Evolutionary conservation across 2,888 invertebrate species (phyloP).

Genomic region (Phragmatobia fuliginosa): DNA sequence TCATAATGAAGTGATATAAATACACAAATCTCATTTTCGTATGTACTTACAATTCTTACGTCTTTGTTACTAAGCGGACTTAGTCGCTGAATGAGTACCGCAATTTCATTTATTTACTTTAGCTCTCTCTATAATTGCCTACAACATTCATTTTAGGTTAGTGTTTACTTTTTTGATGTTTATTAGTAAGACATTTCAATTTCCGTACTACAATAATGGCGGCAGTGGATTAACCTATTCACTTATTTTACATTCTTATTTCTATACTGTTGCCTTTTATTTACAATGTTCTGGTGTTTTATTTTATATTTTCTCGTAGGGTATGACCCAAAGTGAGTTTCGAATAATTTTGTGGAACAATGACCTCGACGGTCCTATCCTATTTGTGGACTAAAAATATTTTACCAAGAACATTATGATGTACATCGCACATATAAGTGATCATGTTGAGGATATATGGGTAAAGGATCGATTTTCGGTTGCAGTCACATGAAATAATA

Average conservation of each 20-base stretch:
- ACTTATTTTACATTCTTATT: constrained; percentile 70
- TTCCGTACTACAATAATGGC: constrained; percentile 86
- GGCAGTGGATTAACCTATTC: constrained; percentile 86
- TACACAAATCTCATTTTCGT: constrained; percentile 80
- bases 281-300: constrained; percentile 66
- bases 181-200: constrained; percentile 81
- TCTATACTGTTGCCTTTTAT: constrained; percentile 50
- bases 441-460: constrained; percentile 72
- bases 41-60: constrained; percentile 72
- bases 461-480: constrained; percentile 81
- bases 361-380: constrained; percentile 82
- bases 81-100: constrained; percentile 42
- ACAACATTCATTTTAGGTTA: constrained; percentile 63
- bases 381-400: constrained; percentile 83
- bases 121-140: constrained; percentile 40
- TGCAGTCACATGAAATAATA: constrained; percentile 83
- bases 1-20: constrained; percentile 62
- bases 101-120: constrained; percentile 43
- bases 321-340: constrained; percentile 73
- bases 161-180: constrained; percentile 86
- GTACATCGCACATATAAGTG: constrained; percentile 64
- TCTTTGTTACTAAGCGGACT: constrained; percentile 79
- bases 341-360: constrained; percentile 77
- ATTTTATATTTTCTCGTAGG: constrained; percentile 75
- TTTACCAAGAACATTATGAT: constrained; percentile 78